Evolutionary conservation across 1,140 invertebrate species (phyloP), one percentile per base, ranked within the genome.

Genomic region (Bombus consobrinus): DNA sequence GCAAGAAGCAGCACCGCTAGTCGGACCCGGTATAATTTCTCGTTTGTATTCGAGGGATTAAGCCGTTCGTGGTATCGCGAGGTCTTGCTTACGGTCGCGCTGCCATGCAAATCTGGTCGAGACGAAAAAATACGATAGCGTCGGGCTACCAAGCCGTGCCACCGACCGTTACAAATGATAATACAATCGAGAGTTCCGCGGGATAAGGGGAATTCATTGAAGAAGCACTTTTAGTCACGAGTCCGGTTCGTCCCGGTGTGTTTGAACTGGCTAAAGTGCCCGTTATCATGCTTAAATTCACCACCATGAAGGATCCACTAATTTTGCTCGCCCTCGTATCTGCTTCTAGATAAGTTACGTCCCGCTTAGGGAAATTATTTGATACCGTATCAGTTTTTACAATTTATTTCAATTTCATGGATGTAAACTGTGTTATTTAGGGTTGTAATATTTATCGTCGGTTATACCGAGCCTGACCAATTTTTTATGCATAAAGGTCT

Each of bases 121-220:
- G 83, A 88, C 87, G 83, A 86, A 88, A 88, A 80, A 89, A 88
- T 82, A 79, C 68, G 88, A 89, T 89, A 89, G 64, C 83, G 83
- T 62, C 79, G 75, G 73, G 57, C 75, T 85, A 85, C 86, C 83
- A 73, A 64, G 73, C 77, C 73, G 32, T 28, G 10, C 72, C 83
- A 86, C 84, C 80, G 78, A 62, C 78, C 76, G 66, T 75, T n/a
- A 43, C 43, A 68, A 81, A 81, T 66, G 90, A 90, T 89, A 90
- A 90, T 89, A 69, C 87, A 87, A 79, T 91, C 85, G 82, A 83
- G 82, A 78, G 62, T 88, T 37, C 69, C 68, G 39, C 47, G 72
- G 73, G 43, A 47, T 39, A 69, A 68, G 47, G 76, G 75, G 72
- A 18, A 57, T 53, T 86, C 77, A 78, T 68, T 83, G 87, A 86